phyloP scores from a whole-genome alignment of 2,113 vertebrate species.

The Podarcis raffonei region DNA sequence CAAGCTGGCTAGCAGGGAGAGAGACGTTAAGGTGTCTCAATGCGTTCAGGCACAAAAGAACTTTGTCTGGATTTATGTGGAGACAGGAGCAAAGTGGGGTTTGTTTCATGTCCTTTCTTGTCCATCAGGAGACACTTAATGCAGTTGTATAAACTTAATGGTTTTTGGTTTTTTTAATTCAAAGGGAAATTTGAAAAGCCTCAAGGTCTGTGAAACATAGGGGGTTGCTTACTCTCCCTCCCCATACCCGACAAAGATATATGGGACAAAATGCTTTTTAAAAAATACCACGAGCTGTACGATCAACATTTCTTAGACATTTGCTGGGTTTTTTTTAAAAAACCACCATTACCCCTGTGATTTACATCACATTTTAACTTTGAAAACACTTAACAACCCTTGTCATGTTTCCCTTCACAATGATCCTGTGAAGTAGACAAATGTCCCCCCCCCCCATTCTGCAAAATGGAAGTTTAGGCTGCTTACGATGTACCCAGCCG shows the following conservation, averaged over 20 bases:
- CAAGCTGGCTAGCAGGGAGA: slow-evolving; percentile 57
- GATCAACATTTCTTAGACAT: background rate
- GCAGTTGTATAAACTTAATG: slow-evolving; percentile 70
- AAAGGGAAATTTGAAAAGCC: slow-evolving; percentile 38
- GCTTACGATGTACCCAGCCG: background rate
- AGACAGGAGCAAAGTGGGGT: slow-evolving; percentile 67
- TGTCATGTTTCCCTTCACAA: background rate
- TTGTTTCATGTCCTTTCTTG: slow-evolving; percentile 72
- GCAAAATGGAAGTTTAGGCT: background rate
- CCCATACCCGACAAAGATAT: background rate
- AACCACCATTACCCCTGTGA: background rate
- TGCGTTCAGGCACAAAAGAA: slow-evolving; percentile 59
- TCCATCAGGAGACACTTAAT: slow-evolving; percentile 59
- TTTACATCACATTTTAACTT: background rate
- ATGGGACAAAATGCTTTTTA: background rate
- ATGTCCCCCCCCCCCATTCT: background rate
- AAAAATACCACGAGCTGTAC: background rate
- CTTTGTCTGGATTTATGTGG: slow-evolving; percentile 75
- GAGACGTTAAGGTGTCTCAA: slow-evolving; percentile 56
- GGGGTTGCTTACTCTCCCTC: background rate
- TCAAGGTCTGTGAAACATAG: slow-evolving; percentile 7
- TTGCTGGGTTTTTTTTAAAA: background rate
- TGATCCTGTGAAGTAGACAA: background rate
- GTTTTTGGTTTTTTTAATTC: slow-evolving; percentile 55
- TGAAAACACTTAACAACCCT: background rate